Percentiles rank a stretch among this genome's conserved stretches.
These are phyloP conservation scores for Podotricha telesiphe DNA, from an alignment of 2,888 invertebrate genomes.

Conservation along the genomic window DNA sequence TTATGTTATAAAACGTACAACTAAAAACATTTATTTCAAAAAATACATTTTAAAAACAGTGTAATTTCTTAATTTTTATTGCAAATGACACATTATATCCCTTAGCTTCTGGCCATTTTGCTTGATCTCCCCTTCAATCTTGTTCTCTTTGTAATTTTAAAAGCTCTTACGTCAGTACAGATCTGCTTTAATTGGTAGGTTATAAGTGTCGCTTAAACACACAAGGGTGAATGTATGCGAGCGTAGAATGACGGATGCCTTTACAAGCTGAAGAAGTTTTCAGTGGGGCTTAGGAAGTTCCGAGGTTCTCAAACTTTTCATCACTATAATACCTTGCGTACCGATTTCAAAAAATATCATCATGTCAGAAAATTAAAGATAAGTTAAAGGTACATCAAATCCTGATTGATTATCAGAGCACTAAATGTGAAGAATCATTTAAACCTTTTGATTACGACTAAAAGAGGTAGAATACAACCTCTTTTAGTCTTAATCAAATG, in stretches of 20 bases:
- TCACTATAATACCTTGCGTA: not conserved
- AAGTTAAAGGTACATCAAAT: no score
- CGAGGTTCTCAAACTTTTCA: constrained; percentile 57
- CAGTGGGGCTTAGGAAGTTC: constrained; percentile 56
- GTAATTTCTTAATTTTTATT: constrained; percentile 50
- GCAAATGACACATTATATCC: constrained; percentile 78
- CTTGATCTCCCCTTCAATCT: constrained; percentile 43
- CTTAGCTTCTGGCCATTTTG: constrained; percentile 48
- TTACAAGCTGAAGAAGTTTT: constrained; percentile 77
- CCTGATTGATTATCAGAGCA: no score
- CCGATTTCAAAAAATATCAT: no score
- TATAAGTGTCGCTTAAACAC: constrained; percentile 61
- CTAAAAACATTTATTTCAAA: constrained; percentile 10
- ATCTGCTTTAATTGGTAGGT: constrained; percentile 51
- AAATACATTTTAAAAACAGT: constrained; percentile 9
- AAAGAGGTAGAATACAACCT: no score
- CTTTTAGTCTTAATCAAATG: no score
- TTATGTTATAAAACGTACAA: not conserved
- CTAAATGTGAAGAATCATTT: no score
- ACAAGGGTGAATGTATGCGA: constrained; percentile 61
- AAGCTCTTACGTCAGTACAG: constrained; percentile 32
- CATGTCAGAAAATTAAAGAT: no score
- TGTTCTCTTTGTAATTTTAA: constrained; percentile 6
- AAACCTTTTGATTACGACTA: no score
- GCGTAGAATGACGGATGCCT: constrained; percentile 80